These are phyloP conservation scores for Triops cancriformis DNA, from an alignment of 1,140 invertebrate genomes.

Conservation along the genomic window DNA sequence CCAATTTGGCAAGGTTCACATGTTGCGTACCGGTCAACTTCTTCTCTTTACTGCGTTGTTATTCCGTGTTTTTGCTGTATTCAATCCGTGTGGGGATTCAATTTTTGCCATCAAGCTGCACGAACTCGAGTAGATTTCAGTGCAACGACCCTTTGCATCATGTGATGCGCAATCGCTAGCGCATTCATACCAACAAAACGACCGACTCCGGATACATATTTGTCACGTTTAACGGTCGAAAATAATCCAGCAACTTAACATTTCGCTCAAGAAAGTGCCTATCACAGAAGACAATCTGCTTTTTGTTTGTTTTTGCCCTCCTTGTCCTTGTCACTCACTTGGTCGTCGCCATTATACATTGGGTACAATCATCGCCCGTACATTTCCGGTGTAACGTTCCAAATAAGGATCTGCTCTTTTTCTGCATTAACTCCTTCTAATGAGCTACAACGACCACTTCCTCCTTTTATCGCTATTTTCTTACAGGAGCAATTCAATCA, in stretches of 20 bases:
- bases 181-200: neutral
- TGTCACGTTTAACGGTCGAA: neutral
- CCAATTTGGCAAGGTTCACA: neutral
- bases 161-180: neutral
- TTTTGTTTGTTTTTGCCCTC: neutral
- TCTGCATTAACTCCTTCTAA: neutral
- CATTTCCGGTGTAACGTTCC: neutral
- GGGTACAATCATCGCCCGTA: neutral
- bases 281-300: neutral
- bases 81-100: neutral
- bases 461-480: too few species aligned
- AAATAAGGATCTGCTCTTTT: neutral
- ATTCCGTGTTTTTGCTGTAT: neutral
- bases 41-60: neutral
- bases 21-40: neutral
- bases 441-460: neutral
- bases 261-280: neutral
- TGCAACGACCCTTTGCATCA: neutral
- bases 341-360: neutral
- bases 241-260: neutral
- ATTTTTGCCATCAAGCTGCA: neutral
- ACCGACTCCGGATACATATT: neutral
- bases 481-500: too few species aligned
- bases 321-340: neutral
- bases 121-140: neutral